A percentile compares a stretch with the other conserved stretches of the same genome.
These are phyloP conservation scores for Scolopax bukidnonensis DNA, from an alignment of 2,797 vertebrate species.

Conservation along the genomic window DNA sequence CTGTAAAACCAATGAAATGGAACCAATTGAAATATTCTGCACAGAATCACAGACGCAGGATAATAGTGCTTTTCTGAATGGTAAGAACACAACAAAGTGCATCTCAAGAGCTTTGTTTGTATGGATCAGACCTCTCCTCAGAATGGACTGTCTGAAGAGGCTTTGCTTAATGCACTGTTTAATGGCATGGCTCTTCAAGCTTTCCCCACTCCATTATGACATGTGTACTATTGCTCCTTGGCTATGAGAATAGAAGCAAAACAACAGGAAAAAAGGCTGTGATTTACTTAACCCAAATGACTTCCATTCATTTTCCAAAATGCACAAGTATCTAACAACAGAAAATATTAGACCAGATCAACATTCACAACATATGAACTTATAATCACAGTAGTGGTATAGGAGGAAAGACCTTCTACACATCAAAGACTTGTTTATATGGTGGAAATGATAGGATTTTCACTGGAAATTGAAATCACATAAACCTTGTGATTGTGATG, in stretches of 20 bases:
- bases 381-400: neutral
- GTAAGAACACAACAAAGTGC: slow-evolving; percentile 60
- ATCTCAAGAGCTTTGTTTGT: slow-evolving; percentile 72
- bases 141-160: slow-evolving; percentile 56
- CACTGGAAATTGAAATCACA: neutral
- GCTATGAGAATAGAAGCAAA: slow-evolving; percentile 30
- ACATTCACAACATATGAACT: neutral
- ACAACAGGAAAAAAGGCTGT: neutral
- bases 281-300: slow-evolving; percentile 38
- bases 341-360: neutral
- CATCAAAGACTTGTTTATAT: neutral
- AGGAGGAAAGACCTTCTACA: neutral
- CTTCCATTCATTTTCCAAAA: slow-evolving; percentile 26
- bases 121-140: slow-evolving; percentile 52
- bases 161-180: slow-evolving; percentile 72
- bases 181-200: slow-evolving; percentile 65
- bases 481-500: neutral
- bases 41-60: slow-evolving; percentile 40
- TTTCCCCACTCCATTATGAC: slow-evolving; percentile 35
- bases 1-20: slow-evolving; percentile 57
- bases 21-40: slow-evolving; percentile 67
- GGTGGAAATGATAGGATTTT: neutral
- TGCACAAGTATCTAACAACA: neutral
- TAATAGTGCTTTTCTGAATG: slow-evolving; percentile 54
- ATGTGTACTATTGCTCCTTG: slow-evolving; percentile 9